A percentile compares a stretch with the other conserved stretches of the same genome.
These are phyloP conservation scores for Hermaeophaga mercurialis DNA, from an alignment of 2,888 invertebrate species.

Conservation along the genomic window DNA sequence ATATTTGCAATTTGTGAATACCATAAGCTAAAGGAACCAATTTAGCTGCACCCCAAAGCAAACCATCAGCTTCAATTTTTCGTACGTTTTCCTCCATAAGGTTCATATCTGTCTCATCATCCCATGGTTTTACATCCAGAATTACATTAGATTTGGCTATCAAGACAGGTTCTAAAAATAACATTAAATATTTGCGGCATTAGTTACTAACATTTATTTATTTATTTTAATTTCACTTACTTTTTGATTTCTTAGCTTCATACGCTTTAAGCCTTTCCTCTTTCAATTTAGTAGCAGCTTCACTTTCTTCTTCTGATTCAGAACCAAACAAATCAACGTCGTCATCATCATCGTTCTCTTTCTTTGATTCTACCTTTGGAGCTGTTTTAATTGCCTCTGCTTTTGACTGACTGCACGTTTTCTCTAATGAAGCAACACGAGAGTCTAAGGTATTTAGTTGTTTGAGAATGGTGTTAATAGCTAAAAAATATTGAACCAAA, in stretches of 20 bases:
- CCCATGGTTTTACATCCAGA: constrained; percentile 92
- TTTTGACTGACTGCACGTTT: constrained; percentile 44
- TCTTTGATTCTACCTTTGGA: constrained; percentile 1
- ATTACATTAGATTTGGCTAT: constrained; percentile 96
- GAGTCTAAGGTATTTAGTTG: constrained; percentile 40
- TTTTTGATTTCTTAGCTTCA: constrained; percentile 89
- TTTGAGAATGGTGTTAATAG: constrained; percentile 40
- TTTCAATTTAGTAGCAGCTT: constrained; percentile 74
- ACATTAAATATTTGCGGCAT: no score
- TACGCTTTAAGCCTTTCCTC: constrained; percentile 89
- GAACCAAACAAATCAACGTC: constrained; percentile 83
- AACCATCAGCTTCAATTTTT: constrained; percentile 78
- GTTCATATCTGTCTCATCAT: constrained; percentile 92
- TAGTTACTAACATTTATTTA: not conserved
- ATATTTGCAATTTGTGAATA: constrained; percentile 89
- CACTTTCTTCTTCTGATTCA: constrained; percentile 78
- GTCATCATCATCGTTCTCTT: constrained; percentile 61
- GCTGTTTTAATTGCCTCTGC: constrained; percentile 3
- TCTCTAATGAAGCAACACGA: constrained; percentile 43
- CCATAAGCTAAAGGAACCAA: constrained; percentile 91
- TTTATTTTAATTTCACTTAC: constrained; percentile 53
- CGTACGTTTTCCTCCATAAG: constrained; percentile 82
- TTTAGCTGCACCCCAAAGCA: constrained; percentile 94
- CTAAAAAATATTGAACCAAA: constrained; percentile 43
- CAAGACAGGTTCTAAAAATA: constrained; percentile 73